Evolutionary conservation across 2,797 vertebrate species (phyloP).

Genomic region (Pterois miles): DNA sequence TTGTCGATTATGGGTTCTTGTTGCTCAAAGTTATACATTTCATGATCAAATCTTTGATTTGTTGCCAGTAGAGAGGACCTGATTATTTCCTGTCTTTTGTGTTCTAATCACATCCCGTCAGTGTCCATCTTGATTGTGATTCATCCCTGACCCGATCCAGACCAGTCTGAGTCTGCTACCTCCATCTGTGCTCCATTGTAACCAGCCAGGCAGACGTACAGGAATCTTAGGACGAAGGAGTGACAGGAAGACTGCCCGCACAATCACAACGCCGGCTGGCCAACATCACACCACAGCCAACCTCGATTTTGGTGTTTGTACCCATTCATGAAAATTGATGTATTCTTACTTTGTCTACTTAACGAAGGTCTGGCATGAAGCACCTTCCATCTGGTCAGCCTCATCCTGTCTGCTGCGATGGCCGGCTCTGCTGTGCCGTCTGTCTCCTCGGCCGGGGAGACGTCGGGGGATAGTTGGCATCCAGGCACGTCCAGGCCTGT

Average conservation of each 20-base stretch:
- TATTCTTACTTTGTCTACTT: constrained; percentile 33
- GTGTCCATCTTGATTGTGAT: constrained; percentile 12
- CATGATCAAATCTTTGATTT: not conserved
- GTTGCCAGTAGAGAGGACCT: not conserved
- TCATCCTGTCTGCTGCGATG: constrained; percentile 52
- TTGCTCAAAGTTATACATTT: not conserved
- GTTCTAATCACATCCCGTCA: not conserved
- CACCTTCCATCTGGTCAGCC: constrained; percentile 54
- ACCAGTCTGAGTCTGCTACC: not conserved
- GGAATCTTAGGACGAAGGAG: constrained; percentile 13
- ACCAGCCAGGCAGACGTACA: constrained; percentile 11
- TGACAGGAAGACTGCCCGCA: not conserved
- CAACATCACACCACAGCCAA: constrained; percentile 9
- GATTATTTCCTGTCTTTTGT: not conserved
- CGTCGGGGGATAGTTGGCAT: constrained; percentile 25
- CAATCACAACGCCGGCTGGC: not conserved
- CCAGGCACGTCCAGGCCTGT: not conserved
- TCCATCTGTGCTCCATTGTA: constrained; percentile 14
- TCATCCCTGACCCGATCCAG: not conserved
- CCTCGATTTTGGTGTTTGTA: not conserved
- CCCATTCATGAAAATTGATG: constrained; percentile 27
- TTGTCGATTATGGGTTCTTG: not conserved
- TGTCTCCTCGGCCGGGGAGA: constrained; percentile 31
- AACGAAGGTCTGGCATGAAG: constrained; percentile 20
- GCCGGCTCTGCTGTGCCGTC: constrained; percentile 38